phyloP scores from a whole-genome alignment of 2,888 invertebrate species.

The Sialis lutaria region DNA sequence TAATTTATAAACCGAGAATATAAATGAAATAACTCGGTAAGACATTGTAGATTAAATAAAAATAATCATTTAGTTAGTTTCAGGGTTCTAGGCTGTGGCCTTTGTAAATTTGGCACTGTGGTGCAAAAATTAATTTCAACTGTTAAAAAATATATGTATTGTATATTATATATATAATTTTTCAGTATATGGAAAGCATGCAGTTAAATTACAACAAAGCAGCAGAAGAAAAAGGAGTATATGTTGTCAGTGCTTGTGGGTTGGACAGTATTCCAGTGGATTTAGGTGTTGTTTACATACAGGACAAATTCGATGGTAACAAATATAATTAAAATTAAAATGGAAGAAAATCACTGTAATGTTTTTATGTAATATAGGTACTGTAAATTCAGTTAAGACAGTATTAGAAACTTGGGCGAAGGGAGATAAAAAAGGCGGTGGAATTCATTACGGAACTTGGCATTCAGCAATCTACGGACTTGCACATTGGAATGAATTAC shows the following conservation, averaged over 20 bases:
- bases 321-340: background rate
- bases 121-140: background rate
- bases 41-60: too few relatives aligned
- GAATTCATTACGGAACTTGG: conserved; percentile 76
- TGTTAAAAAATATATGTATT: background rate
- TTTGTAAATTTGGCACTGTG: too few relatives aligned
- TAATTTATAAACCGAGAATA: too few relatives aligned
- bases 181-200: conserved; percentile 66
- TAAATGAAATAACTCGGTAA: too few relatives aligned
- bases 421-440: conserved; percentile 18
- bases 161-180: background rate
- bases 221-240: conserved; percentile 66
- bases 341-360: background rate
- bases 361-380: conserved; percentile 27
- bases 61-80: too few relatives aligned
- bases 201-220: conserved; percentile 59
- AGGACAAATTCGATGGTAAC: conserved; percentile 57
- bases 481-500: conserved; percentile 42
- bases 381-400: conserved; percentile 60
- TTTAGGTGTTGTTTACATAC: conserved; percentile 62
- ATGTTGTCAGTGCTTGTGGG: conserved; percentile 81
- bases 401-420: conserved; percentile 34
- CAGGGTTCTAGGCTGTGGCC: too few relatives aligned
- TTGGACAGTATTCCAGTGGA: conserved; percentile 87
- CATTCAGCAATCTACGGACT: conserved; percentile 71